Conservation (phyloP, 2,888 invertebrate genomes). For the Nemurella pictetii region DNA sequence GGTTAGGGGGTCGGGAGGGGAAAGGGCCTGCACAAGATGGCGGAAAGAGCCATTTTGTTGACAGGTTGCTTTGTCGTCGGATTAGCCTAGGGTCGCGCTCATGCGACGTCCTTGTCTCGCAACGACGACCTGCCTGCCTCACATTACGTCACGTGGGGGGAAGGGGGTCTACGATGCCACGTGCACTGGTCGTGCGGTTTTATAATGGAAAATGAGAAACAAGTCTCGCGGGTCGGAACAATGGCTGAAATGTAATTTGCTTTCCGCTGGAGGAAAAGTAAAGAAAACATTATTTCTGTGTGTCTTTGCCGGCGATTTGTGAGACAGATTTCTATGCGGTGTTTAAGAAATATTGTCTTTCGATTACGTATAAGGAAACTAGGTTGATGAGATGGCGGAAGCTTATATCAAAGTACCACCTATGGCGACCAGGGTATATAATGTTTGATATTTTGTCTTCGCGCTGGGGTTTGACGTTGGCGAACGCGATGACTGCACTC, state of each 20-base stretch:
- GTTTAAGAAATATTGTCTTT: neutral
- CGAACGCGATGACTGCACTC: neutral
- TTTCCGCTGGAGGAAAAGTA: neutral
- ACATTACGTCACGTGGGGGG: neutral
- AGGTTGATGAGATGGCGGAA: no score
- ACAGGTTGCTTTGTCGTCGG: slow-evolving; percentile 21
- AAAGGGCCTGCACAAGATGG: neutral
- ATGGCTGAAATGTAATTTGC: neutral
- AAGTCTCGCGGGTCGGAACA: neutral
- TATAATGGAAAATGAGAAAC: neutral
- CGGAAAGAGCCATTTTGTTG: slow-evolving; percentile 21
- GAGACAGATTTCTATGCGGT: neutral
- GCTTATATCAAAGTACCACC: no score
- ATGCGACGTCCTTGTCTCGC: neutral
- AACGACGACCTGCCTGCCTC: neutral
- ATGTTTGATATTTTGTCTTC: neutral
- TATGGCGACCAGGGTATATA: no score
- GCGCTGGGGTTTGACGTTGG: neutral
- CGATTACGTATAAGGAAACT: neutral
- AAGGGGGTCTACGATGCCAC: no score
- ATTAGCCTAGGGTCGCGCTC: slow-evolving; percentile 7
- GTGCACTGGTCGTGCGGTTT: neutral
- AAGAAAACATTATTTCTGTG: neutral
- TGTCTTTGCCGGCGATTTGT: neutral
- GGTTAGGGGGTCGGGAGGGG: neutral